Evolutionary conservation across 2,113 vertebrate species (phyloP).

Genomic region (Morphnarchus princeps): DNA sequence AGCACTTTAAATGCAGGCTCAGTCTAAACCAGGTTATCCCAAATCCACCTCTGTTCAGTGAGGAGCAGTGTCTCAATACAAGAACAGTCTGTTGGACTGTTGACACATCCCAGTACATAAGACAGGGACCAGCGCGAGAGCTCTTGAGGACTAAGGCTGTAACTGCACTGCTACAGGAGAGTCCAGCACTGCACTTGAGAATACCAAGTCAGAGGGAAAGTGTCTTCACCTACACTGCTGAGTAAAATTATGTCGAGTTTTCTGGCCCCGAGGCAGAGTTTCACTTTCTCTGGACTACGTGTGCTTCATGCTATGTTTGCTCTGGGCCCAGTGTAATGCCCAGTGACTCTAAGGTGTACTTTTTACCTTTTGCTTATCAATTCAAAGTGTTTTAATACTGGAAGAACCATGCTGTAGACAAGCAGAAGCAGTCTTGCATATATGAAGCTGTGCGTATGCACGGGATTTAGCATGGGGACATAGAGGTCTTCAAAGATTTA

Average conservation of each 20-base stretch:
- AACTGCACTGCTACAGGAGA: not conserved
- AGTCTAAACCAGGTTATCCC: not conserved
- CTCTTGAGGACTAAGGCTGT: not conserved
- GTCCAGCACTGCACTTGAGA: not conserved
- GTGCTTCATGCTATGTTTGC: not conserved
- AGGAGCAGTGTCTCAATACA: not conserved
- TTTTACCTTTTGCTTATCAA: not conserved
- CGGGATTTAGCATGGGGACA: not conserved
- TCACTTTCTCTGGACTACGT: not conserved
- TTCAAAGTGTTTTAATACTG: not conserved
- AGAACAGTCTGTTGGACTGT: not conserved
- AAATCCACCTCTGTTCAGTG: not conserved
- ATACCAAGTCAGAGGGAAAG: not conserved
- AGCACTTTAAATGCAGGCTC: not conserved
- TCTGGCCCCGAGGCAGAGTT: not conserved
- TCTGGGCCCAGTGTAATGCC: not conserved
- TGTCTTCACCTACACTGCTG: not conserved
- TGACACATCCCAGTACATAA: rapidly evolving
- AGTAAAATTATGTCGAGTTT: not conserved
- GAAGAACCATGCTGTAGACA: not conserved
- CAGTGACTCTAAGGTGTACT: not conserved
- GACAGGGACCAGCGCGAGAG: not conserved
- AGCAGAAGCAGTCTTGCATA: not conserved
- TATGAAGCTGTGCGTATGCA: not conserved
- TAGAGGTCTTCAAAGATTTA: not conserved